Base-by-base conservation (phyloP, 2,888 invertebrate genomes). In the Brachycybe producta region DNA sequence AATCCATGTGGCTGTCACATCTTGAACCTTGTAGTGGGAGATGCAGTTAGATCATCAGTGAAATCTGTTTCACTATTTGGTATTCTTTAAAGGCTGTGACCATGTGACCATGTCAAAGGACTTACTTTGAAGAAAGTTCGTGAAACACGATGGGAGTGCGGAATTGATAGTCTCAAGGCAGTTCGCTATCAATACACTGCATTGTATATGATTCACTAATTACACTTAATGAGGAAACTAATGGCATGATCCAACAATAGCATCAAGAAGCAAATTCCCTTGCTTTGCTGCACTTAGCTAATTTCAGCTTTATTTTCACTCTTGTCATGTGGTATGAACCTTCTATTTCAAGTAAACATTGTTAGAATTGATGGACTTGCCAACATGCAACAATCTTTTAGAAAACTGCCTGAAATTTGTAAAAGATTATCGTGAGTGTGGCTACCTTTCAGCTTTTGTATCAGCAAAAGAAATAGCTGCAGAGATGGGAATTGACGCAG, bases 401-500 rank as follows among this genome's bases (percentile, higher is more conserved):
- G 11, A 13, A 30, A 30, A 13, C 13, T 13, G 8, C 13, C 8
- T 11, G 8, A 13, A 8, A 11, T 30, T 30, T 13, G 8, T 30
- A 11, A 13, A 8, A 30, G 30, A 30, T 11, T 30, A 30, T 13
- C 30, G 30, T 11, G 11, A 30, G 8, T 8, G 11, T 11, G 30
- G 30, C 8, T 30, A 11, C 13, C 8, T 13, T 13, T 11, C 87
- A 47, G 91, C 91, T 34, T 88, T 73, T 24, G 78, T 77, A 64
- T 90, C 86, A 42, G 85, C 71, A 62, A 87, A 74, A 58, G 88
- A 84, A 60, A 87, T 72, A 59, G 86, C 86, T 42, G 87, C 73
- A n/a, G 90, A 88, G 58, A 88, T 69, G 57, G 84, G 82, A 60
- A 82, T 66, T 49, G 83, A 63, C 57, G 84, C 48, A 13, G 57